A percentile compares a stretch with the other conserved stretches of the same genome.
Evolutionary conservation across 2,113 vertebrate genomes (phyloP).

Genomic region (Sula dactylatra): DNA sequence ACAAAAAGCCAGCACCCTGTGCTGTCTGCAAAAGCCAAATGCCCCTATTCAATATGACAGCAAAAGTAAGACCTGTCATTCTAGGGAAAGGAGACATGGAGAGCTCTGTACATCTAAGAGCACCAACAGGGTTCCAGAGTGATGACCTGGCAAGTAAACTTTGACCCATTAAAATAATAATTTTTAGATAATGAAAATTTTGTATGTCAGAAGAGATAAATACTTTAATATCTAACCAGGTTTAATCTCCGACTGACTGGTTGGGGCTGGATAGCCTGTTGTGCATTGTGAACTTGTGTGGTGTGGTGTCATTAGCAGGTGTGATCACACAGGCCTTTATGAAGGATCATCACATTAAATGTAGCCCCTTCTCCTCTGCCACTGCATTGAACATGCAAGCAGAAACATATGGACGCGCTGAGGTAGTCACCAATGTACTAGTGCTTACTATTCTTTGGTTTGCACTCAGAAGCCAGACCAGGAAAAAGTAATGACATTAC

Average conservation of each 20-base stretch:
- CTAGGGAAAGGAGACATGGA: background rate
- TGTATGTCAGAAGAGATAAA: background rate
- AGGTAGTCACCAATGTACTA: background rate
- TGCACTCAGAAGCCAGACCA: background rate
- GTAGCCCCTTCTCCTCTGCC: background rate
- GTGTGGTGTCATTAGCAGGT: background rate
- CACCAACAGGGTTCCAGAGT: background rate
- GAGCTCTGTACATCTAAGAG: background rate
- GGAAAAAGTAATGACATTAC: background rate
- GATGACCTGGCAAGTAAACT: background rate
- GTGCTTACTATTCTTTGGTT: slow-evolving; percentile 18
- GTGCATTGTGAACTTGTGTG: background rate
- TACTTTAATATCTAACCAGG: background rate
- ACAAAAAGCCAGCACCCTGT: background rate
- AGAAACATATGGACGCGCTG: background rate
- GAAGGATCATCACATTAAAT: background rate
- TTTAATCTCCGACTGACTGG: background rate
- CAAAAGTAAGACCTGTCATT: background rate
- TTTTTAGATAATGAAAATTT: background rate
- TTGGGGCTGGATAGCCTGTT: background rate
- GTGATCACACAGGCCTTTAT: background rate
- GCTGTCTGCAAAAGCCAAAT: background rate
- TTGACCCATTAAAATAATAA: background rate
- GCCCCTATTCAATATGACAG: background rate
- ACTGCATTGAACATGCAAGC: background rate